Base-by-base conservation (phyloP, 2,797 vertebrate species). In the Uromys caudimaculatus region DNA sequence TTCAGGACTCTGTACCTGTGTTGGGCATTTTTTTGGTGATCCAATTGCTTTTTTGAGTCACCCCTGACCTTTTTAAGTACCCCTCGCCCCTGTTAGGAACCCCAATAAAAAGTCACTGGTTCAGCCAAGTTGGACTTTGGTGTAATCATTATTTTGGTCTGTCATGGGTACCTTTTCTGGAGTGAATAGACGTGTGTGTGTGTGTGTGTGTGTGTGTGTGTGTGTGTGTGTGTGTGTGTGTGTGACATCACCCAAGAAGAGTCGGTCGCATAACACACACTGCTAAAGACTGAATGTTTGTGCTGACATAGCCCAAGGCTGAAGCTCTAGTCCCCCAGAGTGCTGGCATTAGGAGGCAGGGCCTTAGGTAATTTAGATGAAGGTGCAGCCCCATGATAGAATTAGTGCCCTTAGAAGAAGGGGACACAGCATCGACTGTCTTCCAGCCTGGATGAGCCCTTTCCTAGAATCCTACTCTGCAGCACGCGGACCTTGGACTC, bases 191-290 rank as follows among this genome's bases (percentile, higher is more conserved):
- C 1, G 4, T 62, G 58, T 83, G 38, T 62, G 54, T 82, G 79
- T 83, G 81, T 83, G 56, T 60, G 79, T 83, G 81, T 84, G 38
- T 64, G 82, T 84, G 41, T 47, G 82, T 84, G 82, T 81, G 52
- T 81, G 35, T 24, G 52, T 81, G 10, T 81, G 78, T n/a, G 32
- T 24, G 32, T n/a, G 52, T n/a, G 52, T 29, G 24, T 10, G 44
- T 77, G 44, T 75, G 5, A 35, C 4, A 54, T 54, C 50, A n/a
- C 19, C 9, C 23, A 58, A 54, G 79, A 41, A 82, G 56, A 56
- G 24, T 60, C n/a, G 58, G 24, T 83, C 81, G 44, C 24, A 83
- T 1, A 44, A 60, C 56, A 85, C 35, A 71, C n/a, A 47, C 4
- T 23, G 6, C 64, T 54, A 67, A 38, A 64, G 44, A 85, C 44